phyloP scores from a whole-genome alignment of 2,113 vertebrate genomes.

The Trematocara nigrifrons region DNA sequence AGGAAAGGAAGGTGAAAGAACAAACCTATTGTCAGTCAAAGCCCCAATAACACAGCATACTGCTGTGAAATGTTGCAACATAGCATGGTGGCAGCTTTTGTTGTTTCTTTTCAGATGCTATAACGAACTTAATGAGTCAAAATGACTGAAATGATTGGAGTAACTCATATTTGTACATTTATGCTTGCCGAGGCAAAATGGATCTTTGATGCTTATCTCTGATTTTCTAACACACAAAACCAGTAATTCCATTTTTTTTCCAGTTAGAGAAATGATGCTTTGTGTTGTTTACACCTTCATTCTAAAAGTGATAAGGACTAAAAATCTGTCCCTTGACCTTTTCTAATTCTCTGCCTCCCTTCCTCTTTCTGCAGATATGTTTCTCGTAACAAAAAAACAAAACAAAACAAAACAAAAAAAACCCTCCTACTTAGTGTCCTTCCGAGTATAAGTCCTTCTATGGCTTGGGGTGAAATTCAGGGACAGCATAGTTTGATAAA shows the following conservation, averaged over 20 bases:
- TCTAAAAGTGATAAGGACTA: background rate
- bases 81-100: background rate
- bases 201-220: background rate
- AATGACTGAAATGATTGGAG: background rate
- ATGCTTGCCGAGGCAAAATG: background rate
- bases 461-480: background rate
- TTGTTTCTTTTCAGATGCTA: background rate
- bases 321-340: background rate
- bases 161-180: background rate
- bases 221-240: background rate
- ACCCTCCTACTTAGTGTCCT: background rate
- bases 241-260: background rate
- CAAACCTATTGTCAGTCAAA: background rate
- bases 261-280: background rate
- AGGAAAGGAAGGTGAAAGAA: slow-evolving; percentile 27
- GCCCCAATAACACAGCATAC: background rate
- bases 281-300: background rate
- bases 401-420: background rate
- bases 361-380: background rate
- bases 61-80: background rate
- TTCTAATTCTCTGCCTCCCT: background rate
- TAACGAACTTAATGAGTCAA: background rate
- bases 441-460: background rate
- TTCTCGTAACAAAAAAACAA: slow-evolving; percentile 13
- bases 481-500: background rate